These are phyloP conservation scores for Periphyllus acericola DNA, from an alignment of 2,888 invertebrate species.

Conservation along the genomic window DNA sequence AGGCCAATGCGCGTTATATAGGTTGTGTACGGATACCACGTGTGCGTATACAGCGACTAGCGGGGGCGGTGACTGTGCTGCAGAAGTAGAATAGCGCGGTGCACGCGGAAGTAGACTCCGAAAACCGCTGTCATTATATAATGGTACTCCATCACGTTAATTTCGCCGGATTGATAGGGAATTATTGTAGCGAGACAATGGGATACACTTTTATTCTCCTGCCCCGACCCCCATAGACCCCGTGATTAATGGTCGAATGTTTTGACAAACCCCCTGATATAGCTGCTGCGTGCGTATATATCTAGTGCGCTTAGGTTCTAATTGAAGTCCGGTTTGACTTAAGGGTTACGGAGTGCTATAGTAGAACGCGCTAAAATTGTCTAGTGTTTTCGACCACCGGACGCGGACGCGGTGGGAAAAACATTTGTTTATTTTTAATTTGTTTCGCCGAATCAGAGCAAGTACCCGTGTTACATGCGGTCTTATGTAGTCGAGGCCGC, in stretches of 20 bases:
- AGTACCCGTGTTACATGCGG: too few relatives aligned
- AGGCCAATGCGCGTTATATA: not conserved
- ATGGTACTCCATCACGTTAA: conserved; percentile 59
- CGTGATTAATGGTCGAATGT: conserved; percentile 59
- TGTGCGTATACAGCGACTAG: not conserved
- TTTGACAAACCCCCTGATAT: conserved; percentile 51
- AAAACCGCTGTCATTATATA: conserved; percentile 46
- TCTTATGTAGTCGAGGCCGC: too few relatives aligned
- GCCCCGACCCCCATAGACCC: not conserved
- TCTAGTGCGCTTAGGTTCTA: conserved; percentile 20
- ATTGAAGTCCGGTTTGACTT: conserved; percentile 55
- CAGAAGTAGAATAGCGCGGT: not conserved
- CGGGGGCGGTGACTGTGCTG: not conserved
- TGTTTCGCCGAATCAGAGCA: too few relatives aligned
- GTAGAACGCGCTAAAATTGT: not conserved
- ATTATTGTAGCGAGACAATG: conserved; percentile 58
- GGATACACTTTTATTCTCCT: conserved; percentile 42
- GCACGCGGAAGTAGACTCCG: conserved; percentile 20
- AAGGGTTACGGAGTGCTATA: conserved; percentile 36
- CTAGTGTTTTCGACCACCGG: not conserved
- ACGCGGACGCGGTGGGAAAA: not conserved
- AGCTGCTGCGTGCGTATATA: too few relatives aligned
- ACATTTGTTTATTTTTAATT: not conserved
- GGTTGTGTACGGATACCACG: not conserved
- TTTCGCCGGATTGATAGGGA: conserved; percentile 57